Base-by-base conservation (phyloP, 2,888 invertebrate genomes). In the Tachina lurida region DNA sequence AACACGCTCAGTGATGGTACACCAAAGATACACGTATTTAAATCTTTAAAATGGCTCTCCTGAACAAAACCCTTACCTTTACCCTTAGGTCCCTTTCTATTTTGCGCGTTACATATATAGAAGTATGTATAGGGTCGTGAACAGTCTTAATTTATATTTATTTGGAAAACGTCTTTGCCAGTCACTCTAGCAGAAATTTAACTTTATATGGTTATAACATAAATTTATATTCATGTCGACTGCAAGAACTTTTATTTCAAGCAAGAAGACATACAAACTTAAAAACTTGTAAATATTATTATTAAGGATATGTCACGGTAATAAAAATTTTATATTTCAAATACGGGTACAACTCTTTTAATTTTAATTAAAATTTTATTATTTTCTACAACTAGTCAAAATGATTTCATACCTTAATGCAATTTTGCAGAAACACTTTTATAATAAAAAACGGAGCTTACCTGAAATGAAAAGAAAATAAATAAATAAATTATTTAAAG, bases 341-440 rank as follows among this genome's bases (percentile, higher is more conserved):
- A 9, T 2, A 31, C 7, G 31, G 31, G 31, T 31, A 31, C 31
- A 31, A 31, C 31, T 31, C 31, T 31, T 43, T 67, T 49, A 15
- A 17, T 39, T 39, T 47, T 60, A 52, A 56, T 56, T 15, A 31
- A 41, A 31, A 56, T 65, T 43, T 31, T 45, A 47, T 31, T 31
- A 31, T 31, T 31, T 31, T 31, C 31, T 31, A 5, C 7, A 31
- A 31, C 7, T 31, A 31, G 31, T 31, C 7, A 31, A 52, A n/a
- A 45, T 17, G 9, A 10, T 47, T 47, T 77, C 49, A 58, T 77
- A 83, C 76, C 82, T 76, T 39, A 52, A 83, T 71, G 77, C 60
- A 82, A 58, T 70, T 63, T 56, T 43, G 43, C 62, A 41, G 31
- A 63, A 39, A 54, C n/a, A 45, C 19, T 4, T 31, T 8, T 19